These are phyloP conservation scores for Microhierax caerulescens DNA, from an alignment of 2,797 vertebrate species.

Conservation along the genomic window DNA sequence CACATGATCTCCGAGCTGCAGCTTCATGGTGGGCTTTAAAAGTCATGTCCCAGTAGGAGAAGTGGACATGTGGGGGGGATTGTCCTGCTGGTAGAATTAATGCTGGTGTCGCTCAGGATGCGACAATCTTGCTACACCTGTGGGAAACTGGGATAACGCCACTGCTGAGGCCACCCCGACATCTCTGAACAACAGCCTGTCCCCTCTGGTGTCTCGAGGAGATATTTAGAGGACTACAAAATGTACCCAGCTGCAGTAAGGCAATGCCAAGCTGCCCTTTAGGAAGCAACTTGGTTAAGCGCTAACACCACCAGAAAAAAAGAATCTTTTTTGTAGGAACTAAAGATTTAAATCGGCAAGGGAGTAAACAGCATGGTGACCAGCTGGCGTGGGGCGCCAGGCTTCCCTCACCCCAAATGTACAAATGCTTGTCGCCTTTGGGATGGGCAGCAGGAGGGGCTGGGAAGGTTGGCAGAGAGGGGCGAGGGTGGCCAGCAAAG, in stretches of 20 bases:
- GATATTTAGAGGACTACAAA: background rate
- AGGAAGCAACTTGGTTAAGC: background rate
- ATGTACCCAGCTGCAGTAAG: background rate
- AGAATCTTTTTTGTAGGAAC: background rate
- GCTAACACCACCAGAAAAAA: background rate
- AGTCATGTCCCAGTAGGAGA: background rate
- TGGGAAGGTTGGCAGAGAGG: background rate
- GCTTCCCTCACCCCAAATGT: background rate
- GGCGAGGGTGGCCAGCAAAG: background rate
- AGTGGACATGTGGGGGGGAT: background rate
- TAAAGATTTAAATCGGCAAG: background rate
- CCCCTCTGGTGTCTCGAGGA: background rate
- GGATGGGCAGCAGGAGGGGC: background rate
- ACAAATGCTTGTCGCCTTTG: background rate
- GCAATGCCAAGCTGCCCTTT: background rate
- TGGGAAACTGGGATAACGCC: background rate
- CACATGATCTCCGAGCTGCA: background rate
- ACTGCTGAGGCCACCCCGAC: background rate
- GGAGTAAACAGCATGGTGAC: background rate
- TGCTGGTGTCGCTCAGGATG: rapidly evolving
- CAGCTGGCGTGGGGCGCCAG: background rate
- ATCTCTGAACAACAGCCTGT: background rate
- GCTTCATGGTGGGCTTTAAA: background rate
- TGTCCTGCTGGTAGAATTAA: background rate
- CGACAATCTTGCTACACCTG: background rate